Evolutionary conservation across 2,797 vertebrate genomes (phyloP), one percentile per base, ranked within the genome.

Genomic region (Oreonectes daqikongensis): DNA sequence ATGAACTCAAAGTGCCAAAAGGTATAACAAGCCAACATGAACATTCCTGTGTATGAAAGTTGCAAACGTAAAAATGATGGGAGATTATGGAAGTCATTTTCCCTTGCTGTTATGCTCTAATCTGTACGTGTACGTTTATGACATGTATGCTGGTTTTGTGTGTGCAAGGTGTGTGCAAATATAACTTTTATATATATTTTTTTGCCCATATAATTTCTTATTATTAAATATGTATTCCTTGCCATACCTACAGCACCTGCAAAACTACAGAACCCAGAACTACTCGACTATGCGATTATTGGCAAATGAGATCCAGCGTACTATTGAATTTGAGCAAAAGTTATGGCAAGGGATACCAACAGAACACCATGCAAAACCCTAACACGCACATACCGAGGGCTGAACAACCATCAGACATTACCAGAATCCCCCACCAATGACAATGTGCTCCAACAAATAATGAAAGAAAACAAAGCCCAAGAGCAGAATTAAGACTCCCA

Each of bases 71-170:
- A 2, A 26, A 69, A 69, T 46, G 11, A 40, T 70, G 70, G 65
- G 46, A 79, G 69, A 76, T 82, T 66, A 87, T 84, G 88, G 87
- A 92, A 91, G 87, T 87, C 15, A 14, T 84, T 85, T 87, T 77
- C 79, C 79, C 86, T 86, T 83, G 71, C 81, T 48, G 77, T 77
- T 81, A 81, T 86, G 85, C 85, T 88, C 87, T 86, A 77, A 87
- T 89, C 85, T 87, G 88, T 90, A 84, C 82, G 83, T 88, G 82
- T 55, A 22, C 3, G 87, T 90, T 89, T 90, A 83, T 84, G 67
- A 77, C 88, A 84, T 90, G 89, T 91, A 83, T 89, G 89, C 90
- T 90, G 90, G 89, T 91, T 88, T 89, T 91, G 90, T 90, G 87
- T 92, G 90, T 85, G 88, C 87, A 87, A 89, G 83, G 86, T 93